These are phyloP conservation scores for Drosophila cognata DNA, from an alignment of 2,888 invertebrate genomes.

Conservation along the genomic window DNA sequence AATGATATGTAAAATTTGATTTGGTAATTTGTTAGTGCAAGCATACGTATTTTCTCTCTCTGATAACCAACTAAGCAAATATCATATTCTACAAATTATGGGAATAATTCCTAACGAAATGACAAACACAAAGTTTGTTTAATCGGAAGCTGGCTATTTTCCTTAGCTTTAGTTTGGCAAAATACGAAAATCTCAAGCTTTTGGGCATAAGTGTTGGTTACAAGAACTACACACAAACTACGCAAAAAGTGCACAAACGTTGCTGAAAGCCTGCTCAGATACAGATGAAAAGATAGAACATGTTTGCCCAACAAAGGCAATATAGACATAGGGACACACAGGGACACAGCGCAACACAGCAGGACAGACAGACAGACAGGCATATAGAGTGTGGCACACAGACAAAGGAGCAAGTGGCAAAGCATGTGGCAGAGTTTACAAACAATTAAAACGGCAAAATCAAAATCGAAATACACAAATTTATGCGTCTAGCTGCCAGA, in stretches of 20 bases:
- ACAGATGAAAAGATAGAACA: constrained; percentile 71
- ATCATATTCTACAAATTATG: neutral
- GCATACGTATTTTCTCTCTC: neutral
- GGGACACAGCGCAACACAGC: constrained; percentile 5
- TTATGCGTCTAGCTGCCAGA: constrained; percentile 77
- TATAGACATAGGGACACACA: constrained; percentile 23
- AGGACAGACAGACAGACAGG: neutral
- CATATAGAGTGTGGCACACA: constrained; percentile 15
- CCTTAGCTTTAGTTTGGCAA: constrained; percentile 2
- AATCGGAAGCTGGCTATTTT: constrained; percentile 20
- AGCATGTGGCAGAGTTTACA: constrained; percentile 58
- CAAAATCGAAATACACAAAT: constrained; percentile 77
- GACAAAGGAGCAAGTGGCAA: constrained; percentile 52
- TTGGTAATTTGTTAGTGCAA: neutral
- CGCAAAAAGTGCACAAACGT: constrained; percentile 15
- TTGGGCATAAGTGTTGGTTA: constrained; percentile 72
- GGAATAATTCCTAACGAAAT: neutral
- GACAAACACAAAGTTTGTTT: neutral
- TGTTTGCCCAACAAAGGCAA: constrained; percentile 67
- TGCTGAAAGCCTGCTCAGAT: constrained; percentile 56
- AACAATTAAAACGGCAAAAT: constrained; percentile 80
- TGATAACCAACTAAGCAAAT: neutral
- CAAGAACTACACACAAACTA: constrained; percentile 28
- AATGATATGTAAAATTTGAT: neutral
- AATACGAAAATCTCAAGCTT: constrained; percentile 44